Evolutionary conservation across 2,888 invertebrate species (phyloP), one percentile per base, ranked within the genome.

Genomic region (Hirtodrosophila histrioides): DNA sequence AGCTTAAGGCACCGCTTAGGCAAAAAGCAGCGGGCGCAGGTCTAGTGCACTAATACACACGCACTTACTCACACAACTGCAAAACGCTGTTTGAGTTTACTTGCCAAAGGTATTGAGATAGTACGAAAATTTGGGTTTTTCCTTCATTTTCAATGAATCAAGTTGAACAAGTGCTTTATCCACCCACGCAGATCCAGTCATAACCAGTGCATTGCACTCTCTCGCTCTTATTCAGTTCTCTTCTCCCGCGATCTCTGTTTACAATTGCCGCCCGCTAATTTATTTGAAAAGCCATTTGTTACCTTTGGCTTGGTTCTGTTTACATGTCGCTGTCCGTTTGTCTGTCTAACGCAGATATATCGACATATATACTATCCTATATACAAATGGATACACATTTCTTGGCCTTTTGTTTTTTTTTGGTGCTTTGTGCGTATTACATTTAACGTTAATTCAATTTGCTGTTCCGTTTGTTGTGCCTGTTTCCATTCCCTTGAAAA

Each of bases 271-370:
- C 54, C 53, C 71, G 75, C 77, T 78, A 75, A 84, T 84, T 84
- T 84, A 84, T 84, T 84, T 84, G 82, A 82, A 84, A 84, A 86
- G 85, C 85, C 75, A 84, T 84, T 84, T 87, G 83, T 86, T 84
- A 87, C 87, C 85, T 84, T 86, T 84, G 70, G 83, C 80, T 73
- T 68, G 86, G 41, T 61, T 64, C 75, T 83, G 83, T 86, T 86
- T 86, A 82, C 82, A 83, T 69, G 63, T 64, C 41, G 44, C 41
- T 49, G 41, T 8, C 29, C 40, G 65, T 51, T 57, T 65, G 65
- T 64, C 50, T 51, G 49, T 44, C 41, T 43, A 49, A 49, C 51
- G 69, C 53, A 46, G 53, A 62, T 46, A 73, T 57, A 73, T 64
- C 62, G 48, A 53, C 53, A 56, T 36, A 46, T 56, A 48, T 31